Evolutionary conservation across 2,888 invertebrate species (phyloP), one percentile per base, ranked within the genome.

Genomic region (Protonemura montana): DNA sequence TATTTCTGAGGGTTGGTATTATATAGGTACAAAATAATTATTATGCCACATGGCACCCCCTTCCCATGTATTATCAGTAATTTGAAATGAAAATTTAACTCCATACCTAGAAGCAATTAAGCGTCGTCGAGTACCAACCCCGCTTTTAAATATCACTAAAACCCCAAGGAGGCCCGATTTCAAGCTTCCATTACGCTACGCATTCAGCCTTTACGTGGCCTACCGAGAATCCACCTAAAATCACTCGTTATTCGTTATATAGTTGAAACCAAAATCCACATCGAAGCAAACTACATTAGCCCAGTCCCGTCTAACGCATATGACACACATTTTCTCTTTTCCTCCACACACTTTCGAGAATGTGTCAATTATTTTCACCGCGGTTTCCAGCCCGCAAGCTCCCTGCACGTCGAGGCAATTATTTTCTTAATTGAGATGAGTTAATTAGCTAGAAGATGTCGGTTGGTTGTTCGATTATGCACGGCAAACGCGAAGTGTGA

Each of bases 361-460:
- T 59, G 59, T 59, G 59, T 59, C 59, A 59, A 59, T 59, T 59
- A 59, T 59, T 59, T 59, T 59, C 59, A 21, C 21, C 59, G 59
- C 59, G 59, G 59, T 59, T 59, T n/a, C n/a, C 59, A 21, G 16
- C 25, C 83, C 83, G 30, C 82, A 3, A 3, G 16, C 28, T 59
- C 42, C 83, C 83, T n/a, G 10, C 83, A 5, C 83, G 42, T 83
- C 83, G 59, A 76, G 42, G 59, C 84, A 59, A 84, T 84, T 84
- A 84, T 84, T 84, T 84, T 84, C 59, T 76, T 84, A 84, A 84
- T 84, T 84, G 84, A 84, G 84, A 59, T 84, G 76, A 84, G 84
- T 59, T 84, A 84, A 84, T 84, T 84, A 84, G 76, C 13, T 76
- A 2, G 84, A 84, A 84, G 84, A 84, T 84, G 42, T 59, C 59